These are phyloP conservation scores for Margaritifera margaritifera DNA, from an alignment of 2,888 invertebrate species.

Conservation along the genomic window DNA sequence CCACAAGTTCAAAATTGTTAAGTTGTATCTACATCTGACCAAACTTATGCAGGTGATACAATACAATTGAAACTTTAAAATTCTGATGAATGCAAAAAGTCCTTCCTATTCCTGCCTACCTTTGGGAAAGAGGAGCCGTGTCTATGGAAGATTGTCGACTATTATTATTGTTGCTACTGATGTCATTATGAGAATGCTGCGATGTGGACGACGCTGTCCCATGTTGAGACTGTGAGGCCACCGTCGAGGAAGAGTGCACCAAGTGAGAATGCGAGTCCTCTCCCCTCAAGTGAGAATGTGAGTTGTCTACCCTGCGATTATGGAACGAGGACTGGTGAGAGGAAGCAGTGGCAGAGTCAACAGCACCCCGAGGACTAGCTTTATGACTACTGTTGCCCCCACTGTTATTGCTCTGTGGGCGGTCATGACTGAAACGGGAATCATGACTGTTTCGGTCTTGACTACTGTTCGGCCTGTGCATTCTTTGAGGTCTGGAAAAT, in stretches of 20 bases:
- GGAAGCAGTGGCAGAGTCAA: constrained; percentile 38
- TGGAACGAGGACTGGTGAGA: constrained; percentile 24
- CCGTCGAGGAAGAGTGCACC: constrained; percentile 9
- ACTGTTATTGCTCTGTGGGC: constrained; percentile 16
- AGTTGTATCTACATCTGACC: no score
- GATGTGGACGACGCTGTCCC: background rate
- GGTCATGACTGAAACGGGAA: constrained; percentile 47
- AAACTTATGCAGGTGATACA: no score
- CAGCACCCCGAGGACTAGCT: constrained; percentile 51
- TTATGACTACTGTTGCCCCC: constrained; percentile 31
- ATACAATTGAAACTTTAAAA: no score
- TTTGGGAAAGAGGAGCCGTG: constrained; percentile 15
- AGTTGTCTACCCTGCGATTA: constrained; percentile 22
- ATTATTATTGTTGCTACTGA: constrained; percentile 13
- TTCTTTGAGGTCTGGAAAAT: constrained; percentile 5
- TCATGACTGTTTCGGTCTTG: constrained; percentile 28
- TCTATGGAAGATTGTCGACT: constrained; percentile 15
- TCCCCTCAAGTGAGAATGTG: constrained; percentile 8
- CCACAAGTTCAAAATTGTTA: no score
- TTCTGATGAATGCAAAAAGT: background rate
- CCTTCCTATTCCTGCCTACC: background rate
- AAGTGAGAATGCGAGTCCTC: constrained; percentile 19
- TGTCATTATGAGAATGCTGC: constrained; percentile 17
- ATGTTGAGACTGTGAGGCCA: no score
- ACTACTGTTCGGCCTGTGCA: constrained; percentile 11